Conservation (phyloP, 2,888 invertebrate genomes). For the Leucoma salicis region DNA sequence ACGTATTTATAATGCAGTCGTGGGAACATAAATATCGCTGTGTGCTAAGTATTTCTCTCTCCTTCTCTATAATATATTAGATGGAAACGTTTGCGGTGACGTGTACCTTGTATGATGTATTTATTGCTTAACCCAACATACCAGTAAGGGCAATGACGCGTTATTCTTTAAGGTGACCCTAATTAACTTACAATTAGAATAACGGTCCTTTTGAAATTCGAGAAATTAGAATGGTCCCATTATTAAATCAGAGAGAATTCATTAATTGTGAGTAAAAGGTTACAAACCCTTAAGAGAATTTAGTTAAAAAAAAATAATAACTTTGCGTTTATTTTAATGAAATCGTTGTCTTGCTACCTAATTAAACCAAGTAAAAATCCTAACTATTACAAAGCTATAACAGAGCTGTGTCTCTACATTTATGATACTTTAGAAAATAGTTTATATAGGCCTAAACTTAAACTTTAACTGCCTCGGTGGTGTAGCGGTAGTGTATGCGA, state of each 20-base stretch:
- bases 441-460: too few relatives aligned
- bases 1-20: slow-evolving; percentile 37
- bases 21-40: slow-evolving; percentile 52
- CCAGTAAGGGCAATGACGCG: slow-evolving; percentile 37
- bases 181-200: slow-evolving; percentile 71
- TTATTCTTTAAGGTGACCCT: slow-evolving; percentile 60
- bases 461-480: too few relatives aligned
- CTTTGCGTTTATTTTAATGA: too few relatives aligned
- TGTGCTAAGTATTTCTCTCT: slow-evolving; percentile 60
- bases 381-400: too few relatives aligned
- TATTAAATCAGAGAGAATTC: slow-evolving; percentile 60
- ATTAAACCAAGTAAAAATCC: too few relatives aligned
- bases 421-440: too few relatives aligned
- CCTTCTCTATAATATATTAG: slow-evolving; percentile 54
- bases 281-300: too few relatives aligned
- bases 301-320: too few relatives aligned
- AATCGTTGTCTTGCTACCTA: too few relatives aligned
- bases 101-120: slow-evolving; percentile 55
- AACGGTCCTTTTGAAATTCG: slow-evolving; percentile 62
- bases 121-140: slow-evolving; percentile 51
- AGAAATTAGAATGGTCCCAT: slow-evolving; percentile 65
- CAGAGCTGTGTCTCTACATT: too few relatives aligned
- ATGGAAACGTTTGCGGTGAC: slow-evolving; percentile 50
- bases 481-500: too few relatives aligned
- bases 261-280: too few relatives aligned